phyloP scores from a whole-genome alignment of 1,140 invertebrate genomes.

The Ylistrum balloti region DNA sequence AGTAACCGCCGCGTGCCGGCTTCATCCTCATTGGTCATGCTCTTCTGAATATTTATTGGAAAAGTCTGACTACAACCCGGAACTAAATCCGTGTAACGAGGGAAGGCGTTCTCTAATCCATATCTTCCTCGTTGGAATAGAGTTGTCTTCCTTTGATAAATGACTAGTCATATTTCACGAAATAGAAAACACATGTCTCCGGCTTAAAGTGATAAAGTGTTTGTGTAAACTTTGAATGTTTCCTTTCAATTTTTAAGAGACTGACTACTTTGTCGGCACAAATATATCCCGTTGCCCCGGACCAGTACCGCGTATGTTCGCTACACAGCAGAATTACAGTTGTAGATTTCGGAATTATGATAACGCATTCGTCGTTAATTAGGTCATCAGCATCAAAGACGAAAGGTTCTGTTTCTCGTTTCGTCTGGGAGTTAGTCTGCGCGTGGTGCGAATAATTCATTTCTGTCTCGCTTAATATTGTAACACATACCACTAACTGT shows the following conservation, averaged over 20 bases:
- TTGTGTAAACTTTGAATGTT: slow-evolving; percentile 12
- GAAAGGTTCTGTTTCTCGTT: background rate
- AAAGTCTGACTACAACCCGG: background rate
- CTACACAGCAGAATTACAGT: background rate
- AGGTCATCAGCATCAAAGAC: background rate
- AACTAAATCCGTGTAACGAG: background rate
- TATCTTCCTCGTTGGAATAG: slow-evolving; percentile 8
- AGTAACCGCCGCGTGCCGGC: too few species aligned
- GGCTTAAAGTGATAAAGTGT: background rate
- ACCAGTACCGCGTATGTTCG: background rate
- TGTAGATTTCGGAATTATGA: background rate
- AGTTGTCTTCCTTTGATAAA: slow-evolving; percentile 14
- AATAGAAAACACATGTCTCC: background rate
- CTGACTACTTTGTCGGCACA: background rate
- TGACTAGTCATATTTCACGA: slow-evolving; percentile 17
- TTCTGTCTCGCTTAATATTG: background rate
- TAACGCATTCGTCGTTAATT: background rate
- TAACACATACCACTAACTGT: background rate
- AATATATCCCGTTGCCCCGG: background rate
- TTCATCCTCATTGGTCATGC: background rate
- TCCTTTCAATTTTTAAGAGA: background rate
- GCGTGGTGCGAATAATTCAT: slow-evolving; percentile 7
- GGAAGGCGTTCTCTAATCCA: background rate
- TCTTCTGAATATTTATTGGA: background rate
- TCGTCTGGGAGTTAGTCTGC: background rate